Conservation (phyloP, 2,888 invertebrate species). For the Phaedon cochleariae region DNA sequence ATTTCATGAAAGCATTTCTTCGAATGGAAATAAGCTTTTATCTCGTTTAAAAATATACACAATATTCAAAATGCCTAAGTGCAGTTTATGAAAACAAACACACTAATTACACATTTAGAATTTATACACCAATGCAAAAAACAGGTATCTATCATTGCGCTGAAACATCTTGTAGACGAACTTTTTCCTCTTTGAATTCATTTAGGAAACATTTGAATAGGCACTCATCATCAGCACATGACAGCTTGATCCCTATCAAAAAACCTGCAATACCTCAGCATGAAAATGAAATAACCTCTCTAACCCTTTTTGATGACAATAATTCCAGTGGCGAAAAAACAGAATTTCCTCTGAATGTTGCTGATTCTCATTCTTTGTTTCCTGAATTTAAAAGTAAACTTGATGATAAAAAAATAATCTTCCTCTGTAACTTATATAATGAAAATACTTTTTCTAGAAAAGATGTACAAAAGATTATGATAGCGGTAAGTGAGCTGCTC, state of each 20-base stretch:
- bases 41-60: too few species aligned
- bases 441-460: conserved; percentile 28
- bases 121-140: conserved; percentile 10
- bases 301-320: background rate
- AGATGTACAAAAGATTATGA: conserved; percentile 28
- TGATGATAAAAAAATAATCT: conserved; percentile 4
- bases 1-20: background rate
- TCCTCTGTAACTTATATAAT: background rate
- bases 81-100: conserved; percentile 4
- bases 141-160: background rate
- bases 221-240: background rate
- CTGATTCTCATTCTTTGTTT: background rate
- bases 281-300: background rate
- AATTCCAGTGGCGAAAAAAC: background rate
- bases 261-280: background rate
- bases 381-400: background rate
- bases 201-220: conserved; percentile 10
- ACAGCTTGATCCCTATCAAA: background rate
- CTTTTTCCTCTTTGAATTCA: conserved; percentile 9
- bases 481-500: conserved; percentile 19
- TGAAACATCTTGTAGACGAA: background rate
- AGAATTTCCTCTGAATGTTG: background rate
- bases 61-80: conserved; percentile 20
- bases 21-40: conserved; percentile 1
- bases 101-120: conserved; percentile 13